Percentiles rank a stretch among this genome's conserved stretches.
Conservation (phyloP, 1,140 invertebrate species). For the Tetragnatha versicolor region DNA sequence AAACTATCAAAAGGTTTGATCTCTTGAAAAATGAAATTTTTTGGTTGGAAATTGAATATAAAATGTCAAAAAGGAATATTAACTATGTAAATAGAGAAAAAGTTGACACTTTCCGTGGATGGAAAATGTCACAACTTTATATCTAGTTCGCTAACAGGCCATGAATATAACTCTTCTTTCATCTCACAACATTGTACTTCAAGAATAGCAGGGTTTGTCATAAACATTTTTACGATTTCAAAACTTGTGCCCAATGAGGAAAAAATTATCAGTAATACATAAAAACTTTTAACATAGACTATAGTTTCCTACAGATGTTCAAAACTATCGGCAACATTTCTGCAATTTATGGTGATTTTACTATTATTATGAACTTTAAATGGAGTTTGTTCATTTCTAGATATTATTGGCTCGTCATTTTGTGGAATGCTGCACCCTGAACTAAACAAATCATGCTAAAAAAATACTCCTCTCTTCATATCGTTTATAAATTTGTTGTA, state of each 20-base stretch:
- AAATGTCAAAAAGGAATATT: too few relatives aligned
- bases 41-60: too few relatives aligned
- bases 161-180: neutral
- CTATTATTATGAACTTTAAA: neutral
- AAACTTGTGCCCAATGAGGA: neutral
- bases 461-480: constrained; percentile 55
- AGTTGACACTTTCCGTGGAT: neutral
- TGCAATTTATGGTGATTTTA: neutral
- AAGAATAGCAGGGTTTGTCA: neutral
- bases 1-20: too few relatives aligned
- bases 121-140: neutral
- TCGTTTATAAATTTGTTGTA: constrained; percentile 60
- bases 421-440: neutral
- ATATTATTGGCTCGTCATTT: neutral
- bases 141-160: neutral
- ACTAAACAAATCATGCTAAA: neutral
- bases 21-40: too few relatives aligned
- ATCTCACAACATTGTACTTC: neutral
- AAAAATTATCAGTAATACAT: neutral
- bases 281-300: neutral
- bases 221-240: neutral
- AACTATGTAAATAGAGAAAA: neutral
- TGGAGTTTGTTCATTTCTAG: neutral
- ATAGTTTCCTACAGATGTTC: neutral
- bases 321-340: neutral